These are phyloP conservation scores for Eupeodes corollae DNA, from an alignment of 1,140 invertebrate genomes.

Conservation along the genomic window DNA sequence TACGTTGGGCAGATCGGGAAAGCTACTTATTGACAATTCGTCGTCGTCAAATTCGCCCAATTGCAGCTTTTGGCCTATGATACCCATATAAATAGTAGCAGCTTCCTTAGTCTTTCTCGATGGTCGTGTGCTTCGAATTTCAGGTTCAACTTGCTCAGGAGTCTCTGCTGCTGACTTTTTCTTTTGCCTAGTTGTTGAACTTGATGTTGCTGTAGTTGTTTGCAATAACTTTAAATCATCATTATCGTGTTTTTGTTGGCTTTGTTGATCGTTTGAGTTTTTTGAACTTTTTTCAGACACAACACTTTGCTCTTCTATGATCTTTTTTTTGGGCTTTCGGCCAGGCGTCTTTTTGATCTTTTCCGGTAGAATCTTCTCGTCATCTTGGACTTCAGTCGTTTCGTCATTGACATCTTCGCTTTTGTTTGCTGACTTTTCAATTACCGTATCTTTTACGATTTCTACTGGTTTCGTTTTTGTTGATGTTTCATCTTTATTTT, in stretches of 20 bases:
- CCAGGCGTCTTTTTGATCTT: not conserved
- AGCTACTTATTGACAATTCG: constrained; percentile 51
- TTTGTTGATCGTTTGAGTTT: too few species aligned
- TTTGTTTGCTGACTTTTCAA: too few species aligned
- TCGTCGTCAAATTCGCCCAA: constrained; percentile 49
- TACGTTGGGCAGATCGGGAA: constrained; percentile 53
- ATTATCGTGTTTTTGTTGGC: not conserved
- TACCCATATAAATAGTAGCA: constrained; percentile 62
- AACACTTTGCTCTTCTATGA: not conserved
- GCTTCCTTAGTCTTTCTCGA: constrained; percentile 64
- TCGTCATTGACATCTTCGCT: too few species aligned
- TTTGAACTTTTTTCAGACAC: too few species aligned
- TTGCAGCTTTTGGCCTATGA: constrained; percentile 55
- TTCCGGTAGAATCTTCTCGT: too few species aligned
- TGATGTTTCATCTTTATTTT: not conserved
- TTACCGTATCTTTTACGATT: not conserved
- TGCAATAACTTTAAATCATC: constrained; percentile 15
- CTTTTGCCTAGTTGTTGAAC: constrained; percentile 12
- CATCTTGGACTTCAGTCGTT: too few species aligned
- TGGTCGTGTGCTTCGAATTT: constrained; percentile 39
- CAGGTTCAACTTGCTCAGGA: constrained; percentile 7
- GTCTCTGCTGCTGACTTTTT: not conserved
- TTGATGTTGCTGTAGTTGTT: not conserved
- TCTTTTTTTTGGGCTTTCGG: constrained; percentile 9
- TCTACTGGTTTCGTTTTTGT: not conserved